These are phyloP conservation scores for Eulimnadia texana DNA, from an alignment of 1,140 invertebrate genomes.

Conservation along the genomic window DNA sequence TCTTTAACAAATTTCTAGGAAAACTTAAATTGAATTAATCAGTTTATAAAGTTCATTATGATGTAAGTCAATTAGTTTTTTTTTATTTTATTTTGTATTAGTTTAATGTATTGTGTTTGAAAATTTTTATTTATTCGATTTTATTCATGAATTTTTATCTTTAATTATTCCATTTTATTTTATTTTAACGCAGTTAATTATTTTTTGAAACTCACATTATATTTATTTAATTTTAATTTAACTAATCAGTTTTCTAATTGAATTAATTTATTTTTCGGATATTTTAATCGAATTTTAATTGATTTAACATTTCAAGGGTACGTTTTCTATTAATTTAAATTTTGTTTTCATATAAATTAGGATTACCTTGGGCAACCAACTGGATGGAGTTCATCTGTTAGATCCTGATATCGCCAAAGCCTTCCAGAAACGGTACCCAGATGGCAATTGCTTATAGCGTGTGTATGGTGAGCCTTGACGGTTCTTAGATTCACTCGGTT, in stretches of 20 bases:
- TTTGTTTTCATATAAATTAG: constrained; percentile 28
- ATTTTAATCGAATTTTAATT: not conserved
- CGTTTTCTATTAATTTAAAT: not conserved
- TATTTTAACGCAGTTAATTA: not conserved
- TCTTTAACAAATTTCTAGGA: too few relatives aligned
- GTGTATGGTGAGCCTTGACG: not conserved
- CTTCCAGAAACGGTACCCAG: constrained; percentile 82
- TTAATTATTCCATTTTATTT: not conserved
- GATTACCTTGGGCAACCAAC: constrained; percentile 89
- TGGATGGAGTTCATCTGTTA: constrained; percentile 83
- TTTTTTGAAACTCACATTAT: not conserved
- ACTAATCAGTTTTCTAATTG: not conserved
- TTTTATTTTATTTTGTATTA: too few relatives aligned
- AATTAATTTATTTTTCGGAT: too few relatives aligned
- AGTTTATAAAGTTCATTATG: too few relatives aligned
- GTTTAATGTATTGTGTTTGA: not conserved
- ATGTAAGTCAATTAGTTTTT: too few relatives aligned
- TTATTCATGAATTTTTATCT: not conserved
- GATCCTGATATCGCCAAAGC: constrained; percentile 80
- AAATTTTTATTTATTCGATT: not conserved
- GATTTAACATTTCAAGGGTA: not conserved
- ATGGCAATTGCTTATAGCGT: constrained; percentile 66
- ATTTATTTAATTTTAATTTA: not conserved
- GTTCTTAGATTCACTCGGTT: not conserved
- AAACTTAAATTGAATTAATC: too few relatives aligned